phyloP scores from a whole-genome alignment of 2,113 vertebrate species.

The Brevimyrus niger region DNA sequence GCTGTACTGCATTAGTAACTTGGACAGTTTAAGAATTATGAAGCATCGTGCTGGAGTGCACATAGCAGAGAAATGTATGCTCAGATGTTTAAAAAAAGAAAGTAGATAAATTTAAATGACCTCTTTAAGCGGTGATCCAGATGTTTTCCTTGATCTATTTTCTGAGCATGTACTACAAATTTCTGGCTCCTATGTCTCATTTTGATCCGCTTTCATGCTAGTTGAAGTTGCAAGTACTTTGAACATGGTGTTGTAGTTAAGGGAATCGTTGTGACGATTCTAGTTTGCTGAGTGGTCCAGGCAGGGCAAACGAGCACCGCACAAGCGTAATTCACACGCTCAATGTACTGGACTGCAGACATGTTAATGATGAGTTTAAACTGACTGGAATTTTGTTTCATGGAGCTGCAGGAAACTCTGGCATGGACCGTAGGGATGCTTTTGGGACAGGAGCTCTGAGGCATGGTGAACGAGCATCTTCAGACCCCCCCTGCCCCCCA shows the following conservation, averaged over 20 bases:
- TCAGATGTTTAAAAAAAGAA: not conserved
- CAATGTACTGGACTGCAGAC: not conserved
- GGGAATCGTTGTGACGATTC: not conserved
- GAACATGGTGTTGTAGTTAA: not conserved
- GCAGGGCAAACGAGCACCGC: not conserved
- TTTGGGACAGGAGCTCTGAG: not conserved
- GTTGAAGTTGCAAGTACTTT: not conserved
- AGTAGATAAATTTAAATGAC: not conserved
- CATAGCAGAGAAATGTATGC: not conserved
- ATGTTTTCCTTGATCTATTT: not conserved
- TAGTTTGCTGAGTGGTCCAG: not conserved
- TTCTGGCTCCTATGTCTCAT: not conserved
- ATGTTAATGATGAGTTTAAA: not conserved
- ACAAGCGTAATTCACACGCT: not conserved
- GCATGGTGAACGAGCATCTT: not conserved
- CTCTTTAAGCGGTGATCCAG: not conserved
- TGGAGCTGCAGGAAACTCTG: not conserved
- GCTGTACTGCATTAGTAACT: not conserved
- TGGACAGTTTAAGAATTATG: not conserved
- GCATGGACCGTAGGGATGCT: not conserved
- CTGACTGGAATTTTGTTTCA: not conserved
- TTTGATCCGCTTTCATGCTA: not conserved
- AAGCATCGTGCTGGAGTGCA: not conserved
- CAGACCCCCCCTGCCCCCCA: not conserved
- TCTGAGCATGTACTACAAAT: not conserved